Evolutionary conservation across 1,140 invertebrate species (phyloP), one percentile per base, ranked within the genome.

Genomic region (Drosophila tropicalis): DNA sequence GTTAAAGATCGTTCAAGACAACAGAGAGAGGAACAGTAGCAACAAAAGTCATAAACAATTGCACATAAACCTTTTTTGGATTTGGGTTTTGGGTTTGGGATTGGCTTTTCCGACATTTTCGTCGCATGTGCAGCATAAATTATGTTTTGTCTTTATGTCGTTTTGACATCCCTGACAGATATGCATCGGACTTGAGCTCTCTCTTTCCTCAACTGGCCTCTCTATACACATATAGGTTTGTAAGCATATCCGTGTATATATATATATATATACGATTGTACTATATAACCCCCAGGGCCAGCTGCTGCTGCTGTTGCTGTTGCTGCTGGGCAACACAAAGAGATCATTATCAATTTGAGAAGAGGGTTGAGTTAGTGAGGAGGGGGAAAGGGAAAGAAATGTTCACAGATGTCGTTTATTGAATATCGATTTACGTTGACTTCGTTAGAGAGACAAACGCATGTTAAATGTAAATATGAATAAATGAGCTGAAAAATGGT

Each of bases 381-480:
- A 22, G 17, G 9, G 15, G 51, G 34, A 64, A 12, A 6, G 36
- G n/a, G 51, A 39, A 67, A 89, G 85, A 90, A 90, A 90, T 90
- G 81, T 86, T 85, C 81, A 90, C 85, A 90, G 85, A 90, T 90
- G 85, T 90, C 85, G 81, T 90, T 90, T 90, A 90, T 90, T 90
- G 85, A 90, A 90, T 90, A 90, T 90, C 85, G 86, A 90, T 90
- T 89, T 89, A 89, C 85, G 84, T 63, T 60, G 85, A 89, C 70
- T 89, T 87, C 84, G 85, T 87, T 87, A 90, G 70, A 73, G 61
- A 57, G 77, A 55, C 1, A 62, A 84, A 89, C 81, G 81, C 85
- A 87, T 84, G 84, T 90, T 89, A 84, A 89, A 89, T 89, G 85
- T 89, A 84, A 87, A 87, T 87, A 89, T 89, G 84, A 89, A 90